A percentile compares a stretch with the other conserved stretches of the same genome.
These are phyloP conservation scores for Gouania willdenowi DNA, from an alignment of 2,797 vertebrate species.

Conservation along the genomic window DNA sequence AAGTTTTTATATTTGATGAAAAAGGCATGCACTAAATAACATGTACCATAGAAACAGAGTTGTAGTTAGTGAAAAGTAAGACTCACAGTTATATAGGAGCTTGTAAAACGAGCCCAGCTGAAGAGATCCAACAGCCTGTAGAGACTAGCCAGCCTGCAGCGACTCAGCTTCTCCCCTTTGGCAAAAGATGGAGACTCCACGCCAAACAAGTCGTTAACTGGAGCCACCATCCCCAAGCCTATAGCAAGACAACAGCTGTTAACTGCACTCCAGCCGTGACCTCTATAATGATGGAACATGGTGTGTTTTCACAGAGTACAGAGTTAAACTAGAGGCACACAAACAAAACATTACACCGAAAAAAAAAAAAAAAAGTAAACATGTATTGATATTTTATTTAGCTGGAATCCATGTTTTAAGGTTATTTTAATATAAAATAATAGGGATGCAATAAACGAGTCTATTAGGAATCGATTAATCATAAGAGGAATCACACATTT, in stretches of 20 bases:
- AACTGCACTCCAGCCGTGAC: background rate
- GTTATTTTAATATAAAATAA: no score
- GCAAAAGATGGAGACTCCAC: constrained; percentile 81
- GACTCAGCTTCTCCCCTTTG: constrained; percentile 90
- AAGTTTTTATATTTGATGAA: constrained; percentile 13
- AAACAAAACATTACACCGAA: constrained; percentile 23
- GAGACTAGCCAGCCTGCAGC: constrained; percentile 91
- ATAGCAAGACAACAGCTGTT: constrained; percentile 14
- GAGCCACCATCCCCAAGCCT: constrained; percentile 87
- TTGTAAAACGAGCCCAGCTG: constrained; percentile 90
- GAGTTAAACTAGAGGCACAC: no score
- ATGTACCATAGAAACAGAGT: constrained; percentile 26
- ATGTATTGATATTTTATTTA: no score
- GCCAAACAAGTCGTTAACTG: constrained; percentile 90
- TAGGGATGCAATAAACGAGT: no score
- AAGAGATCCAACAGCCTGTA: constrained; percentile 91
- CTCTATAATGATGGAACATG: constrained; percentile 15
- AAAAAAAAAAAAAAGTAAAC: constrained; percentile 29
- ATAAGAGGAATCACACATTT: no score
- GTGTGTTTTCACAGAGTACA: constrained; percentile 4
- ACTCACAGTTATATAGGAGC: constrained; percentile 93
- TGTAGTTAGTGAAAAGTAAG: constrained; percentile 21
- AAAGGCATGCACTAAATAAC: constrained; percentile 43
- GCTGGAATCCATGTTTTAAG: no score
- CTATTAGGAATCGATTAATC: no score